phyloP scores from a whole-genome alignment of 2,113 vertebrate species.

The Neolamprologus modestus region DNA sequence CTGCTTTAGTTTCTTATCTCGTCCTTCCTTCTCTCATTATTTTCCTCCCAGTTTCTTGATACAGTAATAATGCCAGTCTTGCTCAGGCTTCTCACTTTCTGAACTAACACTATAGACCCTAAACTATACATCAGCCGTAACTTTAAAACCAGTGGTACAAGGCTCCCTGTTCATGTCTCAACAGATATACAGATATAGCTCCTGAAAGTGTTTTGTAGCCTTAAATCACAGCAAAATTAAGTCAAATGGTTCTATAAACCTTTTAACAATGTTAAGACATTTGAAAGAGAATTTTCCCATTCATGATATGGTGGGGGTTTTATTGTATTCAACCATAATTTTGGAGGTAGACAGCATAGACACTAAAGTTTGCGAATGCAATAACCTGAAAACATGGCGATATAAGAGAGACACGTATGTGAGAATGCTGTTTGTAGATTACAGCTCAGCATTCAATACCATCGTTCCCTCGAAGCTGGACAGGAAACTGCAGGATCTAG shows the following conservation, averaged over 20 bases:
- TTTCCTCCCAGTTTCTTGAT: background rate
- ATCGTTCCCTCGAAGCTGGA: background rate
- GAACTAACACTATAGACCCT: background rate
- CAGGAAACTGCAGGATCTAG: background rate
- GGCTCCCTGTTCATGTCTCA: background rate
- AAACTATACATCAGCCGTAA: background rate
- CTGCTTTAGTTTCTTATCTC: background rate
- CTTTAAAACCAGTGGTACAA: background rate
- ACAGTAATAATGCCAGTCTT: background rate
- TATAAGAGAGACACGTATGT: background rate
- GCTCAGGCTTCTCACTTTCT: background rate
- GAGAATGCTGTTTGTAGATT: background rate
- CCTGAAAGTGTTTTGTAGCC: background rate
- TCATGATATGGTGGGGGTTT: accelerated
- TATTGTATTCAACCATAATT: background rate
- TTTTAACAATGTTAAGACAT: background rate
- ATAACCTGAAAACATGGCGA: background rate
- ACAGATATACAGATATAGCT: background rate
- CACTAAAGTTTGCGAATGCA: accelerated
- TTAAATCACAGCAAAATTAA: background rate
- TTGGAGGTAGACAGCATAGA: background rate
- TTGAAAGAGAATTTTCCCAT: background rate
- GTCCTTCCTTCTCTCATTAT: background rate
- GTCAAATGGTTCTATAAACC: background rate
- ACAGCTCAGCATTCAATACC: background rate